phyloP scores from a whole-genome alignment of 2,888 invertebrate genomes.

The Dione vanillae region DNA sequence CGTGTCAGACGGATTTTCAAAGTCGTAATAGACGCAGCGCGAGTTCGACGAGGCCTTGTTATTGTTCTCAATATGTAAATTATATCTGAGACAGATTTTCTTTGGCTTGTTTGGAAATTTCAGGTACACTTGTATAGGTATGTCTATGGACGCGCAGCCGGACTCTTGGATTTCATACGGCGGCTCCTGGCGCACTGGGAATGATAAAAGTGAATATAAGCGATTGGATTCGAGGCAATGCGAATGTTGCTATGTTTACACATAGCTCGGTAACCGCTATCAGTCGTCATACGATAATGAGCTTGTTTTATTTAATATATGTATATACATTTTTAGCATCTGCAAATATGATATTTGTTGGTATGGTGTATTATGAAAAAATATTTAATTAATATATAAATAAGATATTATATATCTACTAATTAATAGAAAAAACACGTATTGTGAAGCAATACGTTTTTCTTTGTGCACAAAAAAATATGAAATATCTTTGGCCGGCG shows the following conservation, averaged over 20 bases:
- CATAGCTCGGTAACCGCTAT: constrained; percentile 56
- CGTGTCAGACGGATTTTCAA: constrained; percentile 71
- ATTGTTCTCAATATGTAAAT: constrained; percentile 73
- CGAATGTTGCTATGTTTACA: constrained; percentile 53
- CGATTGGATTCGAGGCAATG: constrained; percentile 40
- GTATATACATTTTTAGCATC: constrained; percentile 36
- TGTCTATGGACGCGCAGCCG: constrained; percentile 75
- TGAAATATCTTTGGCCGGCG: too few species aligned
- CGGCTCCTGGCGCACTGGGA: constrained; percentile 80
- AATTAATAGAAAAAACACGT: too few species aligned
- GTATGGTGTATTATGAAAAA: neutral
- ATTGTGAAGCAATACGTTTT: too few species aligned
- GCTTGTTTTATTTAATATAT: constrained; percentile 54
- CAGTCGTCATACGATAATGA: constrained; percentile 64
- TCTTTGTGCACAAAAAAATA: too few species aligned
- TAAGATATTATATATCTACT: neutral
- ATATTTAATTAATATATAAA: neutral
- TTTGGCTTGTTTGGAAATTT: constrained; percentile 74
- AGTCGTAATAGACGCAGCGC: constrained; percentile 74
- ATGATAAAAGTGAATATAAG: constrained; percentile 39
- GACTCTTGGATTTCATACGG: constrained; percentile 82
- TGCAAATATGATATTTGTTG: constrained; percentile 12
- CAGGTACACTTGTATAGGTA: constrained; percentile 79
- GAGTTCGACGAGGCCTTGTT: constrained; percentile 69
- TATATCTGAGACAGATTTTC: constrained; percentile 74